Evolutionary conservation across 2,797 vertebrate genomes (phyloP).

Genomic region (Odontamblyopus lacepedii): DNA sequence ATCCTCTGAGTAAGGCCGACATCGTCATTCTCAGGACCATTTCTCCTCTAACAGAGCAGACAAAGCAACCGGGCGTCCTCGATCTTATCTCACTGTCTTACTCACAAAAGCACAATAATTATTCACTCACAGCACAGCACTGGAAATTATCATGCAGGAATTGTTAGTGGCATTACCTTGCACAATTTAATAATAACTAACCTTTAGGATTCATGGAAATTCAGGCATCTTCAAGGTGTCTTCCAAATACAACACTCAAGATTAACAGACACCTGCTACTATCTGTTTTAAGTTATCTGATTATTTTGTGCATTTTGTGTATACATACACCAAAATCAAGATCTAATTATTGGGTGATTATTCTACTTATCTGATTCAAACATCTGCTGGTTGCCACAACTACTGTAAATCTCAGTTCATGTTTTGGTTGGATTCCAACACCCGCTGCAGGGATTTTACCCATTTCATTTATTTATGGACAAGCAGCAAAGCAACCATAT

Average conservation of each 20-base stretch:
- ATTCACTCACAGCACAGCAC: slow-evolving; percentile 48
- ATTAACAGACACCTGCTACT: no score
- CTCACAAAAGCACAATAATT: slow-evolving; percentile 61
- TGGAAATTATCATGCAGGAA: slow-evolving; percentile 25
- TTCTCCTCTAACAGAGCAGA: slow-evolving; percentile 71
- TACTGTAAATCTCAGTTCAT: not conserved
- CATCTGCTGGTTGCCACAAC: not conserved
- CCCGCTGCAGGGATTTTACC: no score
- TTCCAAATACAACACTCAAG: no score
- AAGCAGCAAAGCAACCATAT: no score
- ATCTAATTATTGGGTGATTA: no score
- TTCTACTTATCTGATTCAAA: no score
- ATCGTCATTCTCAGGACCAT: slow-evolving; percentile 66
- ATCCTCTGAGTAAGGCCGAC: slow-evolving; percentile 43
- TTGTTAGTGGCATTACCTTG: not conserved
- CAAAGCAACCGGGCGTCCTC: slow-evolving; percentile 58
- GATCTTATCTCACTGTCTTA: slow-evolving; percentile 61
- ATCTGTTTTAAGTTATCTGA: no score
- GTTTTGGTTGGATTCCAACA: no score
- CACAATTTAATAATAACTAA: not conserved
- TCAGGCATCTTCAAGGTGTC: not conserved
- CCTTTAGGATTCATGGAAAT: not conserved
- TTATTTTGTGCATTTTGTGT: no score
- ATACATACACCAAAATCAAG: no score
- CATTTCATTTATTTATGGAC: no score